Base-by-base conservation (phyloP, 1,140 invertebrate genomes). In the Carcinoscorpius rotundicauda region DNA sequence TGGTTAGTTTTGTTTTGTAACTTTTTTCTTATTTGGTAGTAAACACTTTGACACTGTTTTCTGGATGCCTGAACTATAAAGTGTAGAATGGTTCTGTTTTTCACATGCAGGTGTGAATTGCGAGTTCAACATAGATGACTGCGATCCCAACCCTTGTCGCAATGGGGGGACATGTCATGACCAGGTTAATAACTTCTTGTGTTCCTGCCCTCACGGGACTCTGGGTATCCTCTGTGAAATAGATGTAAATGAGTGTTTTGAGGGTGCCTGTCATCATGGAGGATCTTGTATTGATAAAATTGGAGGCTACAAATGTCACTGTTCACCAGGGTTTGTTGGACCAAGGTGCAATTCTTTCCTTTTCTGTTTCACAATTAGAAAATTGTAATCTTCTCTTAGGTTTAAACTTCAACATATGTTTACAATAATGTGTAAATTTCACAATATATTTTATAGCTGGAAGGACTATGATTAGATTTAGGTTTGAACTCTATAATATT, bases 161-260 rank as follows among this genome's bases (percentile, higher is more conserved):
- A 93, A 96, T 74, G 90, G 89, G 4, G 92, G 91, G n/a, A 89
- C 87, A 6, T 96, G 93, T 72, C 89, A 89, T 52, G 86, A 96
- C 78, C 93, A 93, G 73, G 91, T 96, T 52, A 67, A 70, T 52
- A 89, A 65, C 51, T 70, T 64, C 63, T 63, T 69, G 5, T 97
- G 94, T 74, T 93, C 91, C 0, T 98, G 94, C 75, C 91, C 92
- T 1, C 87, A 91, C 6, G 94, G 84, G 60, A 95, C 92, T 5
- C 73, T 89, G 4, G 94, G 95, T 6, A 87, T 87, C 58, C 85
- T 95, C 8, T 95, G 93, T 75, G 91, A 95, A 72, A 85, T 93
- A 52, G 94, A 96, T 73, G 84, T 87, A 1, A 87, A 95, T 66
- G 93, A 98, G 72, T 96, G 92, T 75, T 76, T 82, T n/a, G 78